Percentiles rank a stretch among this genome's conserved stretches.
These are phyloP conservation scores for Cyclura pinguis DNA, from an alignment of 2,797 vertebrate species.

Conservation along the genomic window DNA sequence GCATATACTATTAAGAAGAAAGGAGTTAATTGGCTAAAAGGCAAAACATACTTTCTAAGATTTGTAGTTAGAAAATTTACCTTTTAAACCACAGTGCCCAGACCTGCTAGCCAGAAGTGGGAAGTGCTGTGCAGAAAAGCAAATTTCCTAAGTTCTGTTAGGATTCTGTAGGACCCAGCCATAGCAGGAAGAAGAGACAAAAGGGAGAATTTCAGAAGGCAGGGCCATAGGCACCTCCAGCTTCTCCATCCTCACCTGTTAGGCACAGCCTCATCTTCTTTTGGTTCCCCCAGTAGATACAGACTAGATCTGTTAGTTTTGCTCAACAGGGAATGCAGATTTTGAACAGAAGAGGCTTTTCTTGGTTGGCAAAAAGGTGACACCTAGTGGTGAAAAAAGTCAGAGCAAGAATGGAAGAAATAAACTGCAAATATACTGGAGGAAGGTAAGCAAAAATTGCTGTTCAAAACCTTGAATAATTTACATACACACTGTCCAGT, in stretches of 20 bases:
- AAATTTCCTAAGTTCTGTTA: background rate
- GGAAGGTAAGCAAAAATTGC: background rate
- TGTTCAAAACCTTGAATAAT: background rate
- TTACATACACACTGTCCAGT: background rate
- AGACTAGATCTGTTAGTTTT: slow-evolving; percentile 86
- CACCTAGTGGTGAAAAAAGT: slow-evolving; percentile 85
- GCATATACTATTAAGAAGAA: background rate
- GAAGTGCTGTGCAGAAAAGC: background rate
- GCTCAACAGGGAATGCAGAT: slow-evolving; percentile 83
- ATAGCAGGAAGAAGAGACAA: background rate
- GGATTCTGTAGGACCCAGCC: background rate
- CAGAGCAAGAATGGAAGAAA: slow-evolving; percentile 30
- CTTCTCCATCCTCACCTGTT: slow-evolving; percentile 79
- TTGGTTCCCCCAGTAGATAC: slow-evolving; percentile 84
- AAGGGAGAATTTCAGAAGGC: background rate
- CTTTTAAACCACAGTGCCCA: too few species aligned
- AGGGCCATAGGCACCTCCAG: rapidly evolving
- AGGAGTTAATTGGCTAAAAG: background rate
- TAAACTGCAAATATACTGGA: background rate
- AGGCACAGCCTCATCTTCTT: slow-evolving; percentile 65
- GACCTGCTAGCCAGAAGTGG: too few species aligned
- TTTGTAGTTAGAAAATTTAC: too few species aligned
- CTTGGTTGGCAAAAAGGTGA: slow-evolving; percentile 88
- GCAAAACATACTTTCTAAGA: background rate
- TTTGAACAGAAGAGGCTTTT: slow-evolving; percentile 91